These are phyloP conservation scores for Brenthis hecate DNA, from an alignment of 2,888 invertebrate genomes.

Conservation along the genomic window DNA sequence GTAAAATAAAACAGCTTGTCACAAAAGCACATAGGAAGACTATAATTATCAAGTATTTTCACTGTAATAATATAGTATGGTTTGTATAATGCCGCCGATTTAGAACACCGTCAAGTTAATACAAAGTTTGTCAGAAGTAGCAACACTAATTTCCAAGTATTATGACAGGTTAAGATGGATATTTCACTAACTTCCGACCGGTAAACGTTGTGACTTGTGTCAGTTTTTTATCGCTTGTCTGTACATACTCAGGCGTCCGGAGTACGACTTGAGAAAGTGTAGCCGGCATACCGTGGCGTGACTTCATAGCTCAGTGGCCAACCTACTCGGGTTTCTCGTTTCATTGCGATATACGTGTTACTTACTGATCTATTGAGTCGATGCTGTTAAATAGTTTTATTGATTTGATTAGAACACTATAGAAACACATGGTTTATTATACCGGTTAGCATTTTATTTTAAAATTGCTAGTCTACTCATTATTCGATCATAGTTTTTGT, in stretches of 20 bases:
- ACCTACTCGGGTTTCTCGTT: conserved; percentile 67
- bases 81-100: too few relatives aligned
- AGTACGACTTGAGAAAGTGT: conserved; percentile 66
- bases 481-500: too few relatives aligned
- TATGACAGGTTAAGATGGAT: too few relatives aligned
- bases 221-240: conserved; percentile 22
- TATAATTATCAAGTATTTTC: too few relatives aligned
- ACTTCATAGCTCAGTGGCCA: conserved; percentile 76
- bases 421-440: neutral
- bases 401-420: neutral
- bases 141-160: too few relatives aligned
- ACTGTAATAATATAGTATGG: too few relatives aligned
- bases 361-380: conserved; percentile 12
- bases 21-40: too few relatives aligned
- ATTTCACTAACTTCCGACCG: conserved; percentile 29
- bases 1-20: too few relatives aligned
- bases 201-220: conserved; percentile 14
- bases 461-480: neutral
- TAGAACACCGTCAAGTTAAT: too few relatives aligned
- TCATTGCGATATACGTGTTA: conserved; percentile 35
- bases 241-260: conserved; percentile 34
- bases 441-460: neutral
- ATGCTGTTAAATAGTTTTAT: neutral
- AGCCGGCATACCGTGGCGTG: conserved; percentile 70
- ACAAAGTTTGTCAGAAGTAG: too few relatives aligned